These are phyloP conservation scores for Zoanthus sansibaricus DNA, from an alignment of 92 coral and sea anemone genomes.

Conservation along the genomic window DNA sequence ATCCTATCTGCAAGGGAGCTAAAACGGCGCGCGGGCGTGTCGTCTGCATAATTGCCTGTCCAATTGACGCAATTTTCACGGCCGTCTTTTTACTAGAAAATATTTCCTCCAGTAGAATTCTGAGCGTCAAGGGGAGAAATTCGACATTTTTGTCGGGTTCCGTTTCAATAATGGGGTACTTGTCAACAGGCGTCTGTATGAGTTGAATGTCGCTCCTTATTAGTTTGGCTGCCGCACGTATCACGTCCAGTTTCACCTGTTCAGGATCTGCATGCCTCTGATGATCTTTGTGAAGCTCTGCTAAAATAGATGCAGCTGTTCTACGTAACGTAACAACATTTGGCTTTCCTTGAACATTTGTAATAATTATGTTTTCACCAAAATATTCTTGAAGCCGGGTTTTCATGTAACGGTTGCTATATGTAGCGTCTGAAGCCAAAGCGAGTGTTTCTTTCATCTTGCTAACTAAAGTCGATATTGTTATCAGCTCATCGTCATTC, in stretches of 20 bases:
- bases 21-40: background rate
- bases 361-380: too few relatives aligned
- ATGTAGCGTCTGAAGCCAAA: too few relatives aligned
- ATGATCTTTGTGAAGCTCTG: too few relatives aligned
- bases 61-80: background rate
- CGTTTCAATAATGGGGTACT: background rate
- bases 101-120: background rate
- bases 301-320: too few relatives aligned
- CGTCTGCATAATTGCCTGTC: conserved; percentile 2
- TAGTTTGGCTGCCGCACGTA: background rate
- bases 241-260: background rate
- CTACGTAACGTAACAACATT: too few relatives aligned
- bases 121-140: background rate
- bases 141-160: background rate
- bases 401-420: too few relatives aligned
- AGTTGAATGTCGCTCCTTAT: background rate
- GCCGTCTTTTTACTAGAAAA: background rate
- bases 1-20: background rate
- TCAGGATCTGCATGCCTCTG: background rate
- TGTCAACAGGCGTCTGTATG: background rate
- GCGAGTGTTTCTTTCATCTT: background rate
- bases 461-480: background rate
- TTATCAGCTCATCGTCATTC: background rate
- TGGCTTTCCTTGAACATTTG: too few relatives aligned
- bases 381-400: too few relatives aligned